These are phyloP conservation scores for Enoplosus armatus DNA, from an alignment of 2,797 vertebrate species.

Conservation along the genomic window DNA sequence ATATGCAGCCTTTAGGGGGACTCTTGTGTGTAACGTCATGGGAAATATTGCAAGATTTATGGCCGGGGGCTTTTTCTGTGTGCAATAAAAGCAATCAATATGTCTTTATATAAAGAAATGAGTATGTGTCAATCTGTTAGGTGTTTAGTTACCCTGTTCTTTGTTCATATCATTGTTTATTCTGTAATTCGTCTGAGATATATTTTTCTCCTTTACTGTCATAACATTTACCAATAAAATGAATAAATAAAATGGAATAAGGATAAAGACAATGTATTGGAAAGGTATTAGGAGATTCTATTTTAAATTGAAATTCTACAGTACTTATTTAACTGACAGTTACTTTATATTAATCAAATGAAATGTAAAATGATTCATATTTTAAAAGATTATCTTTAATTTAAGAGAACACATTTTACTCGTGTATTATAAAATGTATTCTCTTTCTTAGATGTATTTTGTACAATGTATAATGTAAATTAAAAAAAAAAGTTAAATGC, in stretches of 20 bases:
- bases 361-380: not conserved
- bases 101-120: not conserved
- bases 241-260: no score
- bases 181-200: not conserved
- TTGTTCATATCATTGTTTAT: not conserved
- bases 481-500: no score
- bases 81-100: slow-evolving; percentile 76
- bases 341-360: not conserved
- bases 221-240: not conserved
- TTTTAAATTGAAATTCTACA: not conserved
- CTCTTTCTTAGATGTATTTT: not conserved
- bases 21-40: slow-evolving; percentile 13
- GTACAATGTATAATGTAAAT: no score
- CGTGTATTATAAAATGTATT: not conserved
- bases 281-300: no score
- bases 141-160: not conserved
- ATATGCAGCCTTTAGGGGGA: slow-evolving; percentile 25
- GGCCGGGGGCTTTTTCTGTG: slow-evolving; percentile 80
- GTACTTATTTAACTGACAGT: not conserved
- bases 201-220: not conserved
- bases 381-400: not conserved
- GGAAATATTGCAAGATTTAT: slow-evolving; percentile 34
- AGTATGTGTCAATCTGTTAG: not conserved
- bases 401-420: not conserved
- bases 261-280: no score